These are phyloP conservation scores for Leptopilina boulardi DNA, from an alignment of 1,140 invertebrate species.

Conservation along the genomic window DNA sequence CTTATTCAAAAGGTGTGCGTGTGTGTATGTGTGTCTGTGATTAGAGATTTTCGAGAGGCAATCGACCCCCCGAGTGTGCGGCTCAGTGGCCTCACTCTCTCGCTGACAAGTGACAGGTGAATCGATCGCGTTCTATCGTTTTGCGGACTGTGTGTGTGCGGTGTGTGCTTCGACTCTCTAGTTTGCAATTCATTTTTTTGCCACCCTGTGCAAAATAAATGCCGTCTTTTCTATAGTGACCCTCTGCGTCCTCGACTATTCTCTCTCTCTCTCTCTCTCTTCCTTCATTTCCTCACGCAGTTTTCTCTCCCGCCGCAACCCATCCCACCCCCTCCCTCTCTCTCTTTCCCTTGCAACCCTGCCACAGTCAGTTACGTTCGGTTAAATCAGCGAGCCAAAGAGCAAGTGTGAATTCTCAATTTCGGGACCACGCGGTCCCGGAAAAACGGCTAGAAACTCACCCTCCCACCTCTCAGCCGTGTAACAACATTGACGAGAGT, in stretches of 20 bases:
- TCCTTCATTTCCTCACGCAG: background rate
- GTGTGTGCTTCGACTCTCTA: slow-evolving; percentile 15
- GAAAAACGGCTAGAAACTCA: background rate
- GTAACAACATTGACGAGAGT: background rate
- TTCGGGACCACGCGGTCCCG: slow-evolving; percentile 30
- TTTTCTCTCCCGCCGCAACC: background rate
- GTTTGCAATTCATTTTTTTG: slow-evolving; percentile 36
- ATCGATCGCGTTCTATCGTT: slow-evolving; percentile 57
- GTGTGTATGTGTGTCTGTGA: too few relatives aligned
- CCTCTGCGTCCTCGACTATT: background rate
- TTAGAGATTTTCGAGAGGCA: background rate
- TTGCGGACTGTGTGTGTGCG: slow-evolving; percentile 16
- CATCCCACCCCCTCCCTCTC: background rate
- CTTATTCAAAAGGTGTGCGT: too few relatives aligned
- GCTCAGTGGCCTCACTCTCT: slow-evolving; percentile 52
- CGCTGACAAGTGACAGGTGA: slow-evolving; percentile 71
- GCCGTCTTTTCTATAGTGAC: background rate
- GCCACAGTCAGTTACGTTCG: background rate
- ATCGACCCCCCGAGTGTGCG: slow-evolving; percentile 42
- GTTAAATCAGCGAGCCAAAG: background rate
- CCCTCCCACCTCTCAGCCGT: background rate
- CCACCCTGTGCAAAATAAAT: slow-evolving; percentile 12
- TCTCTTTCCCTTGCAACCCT: background rate
- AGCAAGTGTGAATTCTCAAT: background rate
- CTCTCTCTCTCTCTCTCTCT: background rate